phyloP scores from a whole-genome alignment of 2,888 invertebrate genomes.

The Odiellus spinosus region DNA sequence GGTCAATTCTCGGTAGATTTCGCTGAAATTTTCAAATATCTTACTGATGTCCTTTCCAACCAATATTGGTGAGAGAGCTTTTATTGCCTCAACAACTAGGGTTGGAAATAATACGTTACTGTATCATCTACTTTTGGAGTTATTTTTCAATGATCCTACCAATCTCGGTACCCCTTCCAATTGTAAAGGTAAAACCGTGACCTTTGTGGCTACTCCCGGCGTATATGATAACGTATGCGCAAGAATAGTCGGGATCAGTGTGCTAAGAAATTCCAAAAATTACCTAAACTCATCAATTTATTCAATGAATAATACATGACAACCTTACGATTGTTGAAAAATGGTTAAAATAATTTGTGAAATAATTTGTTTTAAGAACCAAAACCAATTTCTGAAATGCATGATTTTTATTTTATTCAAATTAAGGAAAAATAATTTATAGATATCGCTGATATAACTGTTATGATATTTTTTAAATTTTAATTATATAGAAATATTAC shows the following conservation, averaged over 20 bases:
- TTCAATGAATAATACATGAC: too few species aligned
- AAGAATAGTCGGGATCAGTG: slow-evolving; percentile 75
- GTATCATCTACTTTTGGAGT: too few species aligned
- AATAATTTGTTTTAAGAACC: too few species aligned
- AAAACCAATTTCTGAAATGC: too few species aligned
- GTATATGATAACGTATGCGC: slow-evolving; percentile 68
- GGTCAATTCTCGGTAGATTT: slow-evolving; percentile 62
- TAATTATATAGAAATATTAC: too few species aligned
- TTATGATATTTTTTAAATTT: too few species aligned
- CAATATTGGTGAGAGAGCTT: slow-evolving; percentile 50
- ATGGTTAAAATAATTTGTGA: too few species aligned
- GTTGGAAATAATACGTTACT: neutral
- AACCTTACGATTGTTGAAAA: too few species aligned
- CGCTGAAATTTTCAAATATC: slow-evolving; percentile 58
- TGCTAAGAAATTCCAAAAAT: slow-evolving; percentile 41
- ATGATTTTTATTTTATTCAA: too few species aligned
- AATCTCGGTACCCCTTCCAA: slow-evolving; percentile 74
- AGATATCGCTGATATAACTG: too few species aligned
- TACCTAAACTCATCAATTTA: neutral
- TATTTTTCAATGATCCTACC: too few species aligned
- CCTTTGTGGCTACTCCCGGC: slow-evolving; percentile 47
- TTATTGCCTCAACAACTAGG: slow-evolving; percentile 53
- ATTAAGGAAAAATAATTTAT: too few species aligned
- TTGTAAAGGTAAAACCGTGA: slow-evolving; percentile 70
- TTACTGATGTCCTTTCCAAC: slow-evolving; percentile 46